These are phyloP conservation scores for Orchestia grillus DNA, from an alignment of 1,140 invertebrate genomes.

Conservation along the genomic window DNA sequence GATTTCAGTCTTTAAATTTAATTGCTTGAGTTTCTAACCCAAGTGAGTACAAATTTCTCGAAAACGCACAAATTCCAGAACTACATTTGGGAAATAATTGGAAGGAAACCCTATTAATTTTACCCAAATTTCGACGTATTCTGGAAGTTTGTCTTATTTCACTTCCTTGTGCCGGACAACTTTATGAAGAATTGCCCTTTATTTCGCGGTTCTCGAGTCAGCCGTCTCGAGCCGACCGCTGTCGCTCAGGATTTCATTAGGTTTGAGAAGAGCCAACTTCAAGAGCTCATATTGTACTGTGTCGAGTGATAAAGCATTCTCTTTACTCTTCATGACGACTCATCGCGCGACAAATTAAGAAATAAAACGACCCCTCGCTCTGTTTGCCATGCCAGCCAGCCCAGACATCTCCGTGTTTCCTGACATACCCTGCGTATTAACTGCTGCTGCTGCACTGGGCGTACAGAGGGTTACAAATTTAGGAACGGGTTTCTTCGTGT, in stretches of 20 bases:
- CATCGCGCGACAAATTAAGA: constrained; percentile 19
- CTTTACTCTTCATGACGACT: constrained; percentile 1
- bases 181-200: neutral
- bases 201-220: neutral
- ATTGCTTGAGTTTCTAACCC: neutral
- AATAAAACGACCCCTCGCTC: neutral
- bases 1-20: neutral
- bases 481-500: neutral
- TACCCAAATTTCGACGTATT: neutral
- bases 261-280: neutral
- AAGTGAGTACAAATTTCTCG: neutral
- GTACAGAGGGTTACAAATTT: neutral
- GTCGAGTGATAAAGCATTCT: constrained; percentile 4
- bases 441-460: neutral
- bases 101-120: neutral
- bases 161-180: neutral
- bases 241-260: constrained; percentile 39
- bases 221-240: neutral
- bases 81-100: neutral
- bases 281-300: constrained; percentile 13
- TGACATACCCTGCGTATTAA: neutral
- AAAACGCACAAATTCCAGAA: neutral
- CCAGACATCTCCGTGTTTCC: neutral
- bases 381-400: neutral
- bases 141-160: neutral